Evolutionary conservation across 2,113 vertebrate genomes (phyloP).

Genomic region (Notiomystis cincta): DNA sequence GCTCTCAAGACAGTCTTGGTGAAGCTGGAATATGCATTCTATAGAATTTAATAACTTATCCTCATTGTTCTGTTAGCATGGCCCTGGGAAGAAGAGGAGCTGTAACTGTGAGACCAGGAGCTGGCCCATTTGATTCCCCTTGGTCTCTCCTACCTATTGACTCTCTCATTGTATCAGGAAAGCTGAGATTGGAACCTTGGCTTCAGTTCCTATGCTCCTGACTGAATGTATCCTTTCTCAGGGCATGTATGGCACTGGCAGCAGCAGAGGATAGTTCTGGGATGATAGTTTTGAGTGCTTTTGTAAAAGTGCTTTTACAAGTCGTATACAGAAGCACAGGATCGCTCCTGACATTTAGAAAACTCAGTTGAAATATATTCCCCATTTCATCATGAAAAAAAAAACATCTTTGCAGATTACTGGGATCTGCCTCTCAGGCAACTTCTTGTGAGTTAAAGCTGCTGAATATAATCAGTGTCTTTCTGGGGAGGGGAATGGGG

Average conservation of each 20-base stretch:
- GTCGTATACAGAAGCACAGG: background rate
- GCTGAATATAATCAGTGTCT: background rate
- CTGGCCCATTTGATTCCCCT: accelerated
- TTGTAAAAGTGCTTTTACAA: background rate
- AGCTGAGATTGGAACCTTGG: background rate
- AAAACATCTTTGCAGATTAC: background rate
- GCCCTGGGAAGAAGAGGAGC: background rate
- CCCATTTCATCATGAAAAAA: background rate
- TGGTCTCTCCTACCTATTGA: background rate
- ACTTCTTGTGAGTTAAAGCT: background rate
- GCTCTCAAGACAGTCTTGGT: background rate
- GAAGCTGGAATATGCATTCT: background rate
- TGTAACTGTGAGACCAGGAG: background rate
- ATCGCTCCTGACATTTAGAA: background rate
- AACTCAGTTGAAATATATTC: background rate
- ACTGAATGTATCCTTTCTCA: background rate
- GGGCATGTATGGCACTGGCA: background rate
- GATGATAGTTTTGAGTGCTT: no score
- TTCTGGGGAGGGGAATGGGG: background rate
- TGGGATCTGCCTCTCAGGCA: background rate
- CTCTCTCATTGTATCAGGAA: background rate
- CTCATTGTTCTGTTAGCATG: background rate
- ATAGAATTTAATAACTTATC: background rate
- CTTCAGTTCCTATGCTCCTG: background rate
- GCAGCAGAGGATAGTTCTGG: background rate